These are phyloP conservation scores for Iselma pallidipennis DNA, from an alignment of 2,888 invertebrate species.

Conservation along the genomic window DNA sequence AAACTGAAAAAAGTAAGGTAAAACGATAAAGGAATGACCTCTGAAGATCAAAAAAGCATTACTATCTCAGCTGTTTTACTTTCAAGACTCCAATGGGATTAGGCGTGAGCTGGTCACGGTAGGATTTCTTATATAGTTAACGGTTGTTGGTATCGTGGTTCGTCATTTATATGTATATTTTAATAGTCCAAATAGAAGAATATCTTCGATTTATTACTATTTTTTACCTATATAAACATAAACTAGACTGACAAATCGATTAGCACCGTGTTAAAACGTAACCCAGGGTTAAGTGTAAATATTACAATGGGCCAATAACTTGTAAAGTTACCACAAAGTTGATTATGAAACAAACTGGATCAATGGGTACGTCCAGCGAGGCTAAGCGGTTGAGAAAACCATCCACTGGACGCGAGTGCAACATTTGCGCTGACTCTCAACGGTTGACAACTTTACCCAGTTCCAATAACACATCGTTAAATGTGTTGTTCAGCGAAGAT, in stretches of 20 bases:
- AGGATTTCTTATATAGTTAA: neutral
- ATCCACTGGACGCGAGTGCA: too few species aligned
- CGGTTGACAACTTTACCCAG: too few species aligned
- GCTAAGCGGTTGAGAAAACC: too few species aligned
- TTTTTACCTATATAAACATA: neutral
- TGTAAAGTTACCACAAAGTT: too few species aligned
- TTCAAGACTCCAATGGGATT: neutral
- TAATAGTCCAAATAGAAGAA: neutral
- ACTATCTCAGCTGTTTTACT: neutral
- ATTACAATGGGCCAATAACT: too few species aligned
- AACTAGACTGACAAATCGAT: neutral
- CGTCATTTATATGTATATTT: neutral
- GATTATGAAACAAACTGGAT: too few species aligned
- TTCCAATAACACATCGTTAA: too few species aligned
- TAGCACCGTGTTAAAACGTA: too few species aligned
- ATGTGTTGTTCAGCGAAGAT: too few species aligned
- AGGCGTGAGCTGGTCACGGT: conserved; percentile 3
- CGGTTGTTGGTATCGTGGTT: neutral
- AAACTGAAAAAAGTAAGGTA: neutral
- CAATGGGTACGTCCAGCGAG: too few species aligned
- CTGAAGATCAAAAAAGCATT: neutral
- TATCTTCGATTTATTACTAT: neutral
- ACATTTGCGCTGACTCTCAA: too few species aligned
- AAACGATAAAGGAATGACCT: neutral
- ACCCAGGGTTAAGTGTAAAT: too few species aligned